Evolutionary conservation across 1,140 invertebrate genomes (phyloP).

Genomic region (Elymnias hypermnestra): DNA sequence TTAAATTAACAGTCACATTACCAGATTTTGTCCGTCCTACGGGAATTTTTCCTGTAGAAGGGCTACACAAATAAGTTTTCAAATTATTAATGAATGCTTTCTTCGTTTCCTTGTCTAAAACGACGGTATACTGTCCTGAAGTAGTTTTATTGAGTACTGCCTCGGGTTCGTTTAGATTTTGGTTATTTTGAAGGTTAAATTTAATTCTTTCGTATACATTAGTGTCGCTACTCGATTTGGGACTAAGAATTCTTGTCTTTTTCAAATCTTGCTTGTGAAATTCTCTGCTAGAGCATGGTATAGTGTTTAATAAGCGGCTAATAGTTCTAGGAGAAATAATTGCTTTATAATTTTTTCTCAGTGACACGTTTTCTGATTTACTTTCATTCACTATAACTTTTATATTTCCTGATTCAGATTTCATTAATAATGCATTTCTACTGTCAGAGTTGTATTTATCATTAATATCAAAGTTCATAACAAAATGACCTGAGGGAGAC

Average conservation of each 20-base stretch:
- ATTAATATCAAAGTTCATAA: slow-evolving; percentile 29
- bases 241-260: slow-evolving; percentile 7
- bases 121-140: slow-evolving; percentile 31
- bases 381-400: slow-evolving; percentile 34
- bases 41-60: slow-evolving; percentile 25
- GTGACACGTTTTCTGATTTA: not conserved
- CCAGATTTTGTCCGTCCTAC: slow-evolving; percentile 33
- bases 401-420: slow-evolving; percentile 37
- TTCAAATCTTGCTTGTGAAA: slow-evolving; percentile 8
- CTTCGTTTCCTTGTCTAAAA: slow-evolving; percentile 39
- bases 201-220: slow-evolving; percentile 30
- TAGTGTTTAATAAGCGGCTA: slow-evolving; percentile 17
- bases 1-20: slow-evolving; percentile 34
- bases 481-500: slow-evolving; percentile 26
- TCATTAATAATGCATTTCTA: slow-evolving; percentile 36
- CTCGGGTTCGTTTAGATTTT: slow-evolving; percentile 19
- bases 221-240: slow-evolving; percentile 33
- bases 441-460: slow-evolving; percentile 2
- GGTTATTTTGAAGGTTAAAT: slow-evolving; percentile 19
- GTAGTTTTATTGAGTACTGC: slow-evolving; percentile 28
- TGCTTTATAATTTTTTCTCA: slow-evolving; percentile 11
- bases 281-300: slow-evolving; percentile 13
- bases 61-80: slow-evolving; percentile 26
- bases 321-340: slow-evolving; percentile 19
- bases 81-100: slow-evolving; percentile 35